Evolutionary conservation across 2,113 vertebrate species (phyloP).

Genomic region (Pantherophis guttatus): DNA sequence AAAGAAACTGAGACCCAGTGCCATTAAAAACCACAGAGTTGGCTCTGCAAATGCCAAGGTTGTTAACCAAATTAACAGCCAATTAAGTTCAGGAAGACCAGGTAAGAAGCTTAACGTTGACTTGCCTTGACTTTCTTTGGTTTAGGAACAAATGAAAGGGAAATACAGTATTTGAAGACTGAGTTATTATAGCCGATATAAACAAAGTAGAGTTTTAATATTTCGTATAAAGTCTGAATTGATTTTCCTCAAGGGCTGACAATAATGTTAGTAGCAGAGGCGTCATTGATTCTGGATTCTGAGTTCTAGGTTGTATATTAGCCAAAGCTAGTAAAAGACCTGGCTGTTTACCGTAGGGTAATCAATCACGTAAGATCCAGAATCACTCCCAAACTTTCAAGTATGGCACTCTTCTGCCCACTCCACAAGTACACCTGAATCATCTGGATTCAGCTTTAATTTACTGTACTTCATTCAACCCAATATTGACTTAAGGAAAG

Average conservation of each 20-base stretch:
- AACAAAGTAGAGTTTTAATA: neutral
- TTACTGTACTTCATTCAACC: neutral
- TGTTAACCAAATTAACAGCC: neutral
- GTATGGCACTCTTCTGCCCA: neutral
- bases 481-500: neutral
- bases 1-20: neutral
- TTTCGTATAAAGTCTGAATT: neutral
- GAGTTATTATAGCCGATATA: neutral
- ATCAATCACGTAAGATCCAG: neutral
- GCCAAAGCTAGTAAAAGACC: neutral
- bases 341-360: neutral
- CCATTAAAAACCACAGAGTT: neutral
- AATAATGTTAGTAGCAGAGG: neutral
- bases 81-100: neutral
- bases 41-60: neutral
- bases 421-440: neutral
- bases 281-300: neutral
- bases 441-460: neutral
- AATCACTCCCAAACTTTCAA: neutral
- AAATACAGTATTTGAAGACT: neutral
- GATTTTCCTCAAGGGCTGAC: neutral
- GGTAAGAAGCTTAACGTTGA: neutral
- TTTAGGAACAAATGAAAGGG: neutral
- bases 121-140: neutral
- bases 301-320: neutral